Evolutionary conservation across 1,140 invertebrate species (phyloP).

Genomic region (Littorina saxatilis): DNA sequence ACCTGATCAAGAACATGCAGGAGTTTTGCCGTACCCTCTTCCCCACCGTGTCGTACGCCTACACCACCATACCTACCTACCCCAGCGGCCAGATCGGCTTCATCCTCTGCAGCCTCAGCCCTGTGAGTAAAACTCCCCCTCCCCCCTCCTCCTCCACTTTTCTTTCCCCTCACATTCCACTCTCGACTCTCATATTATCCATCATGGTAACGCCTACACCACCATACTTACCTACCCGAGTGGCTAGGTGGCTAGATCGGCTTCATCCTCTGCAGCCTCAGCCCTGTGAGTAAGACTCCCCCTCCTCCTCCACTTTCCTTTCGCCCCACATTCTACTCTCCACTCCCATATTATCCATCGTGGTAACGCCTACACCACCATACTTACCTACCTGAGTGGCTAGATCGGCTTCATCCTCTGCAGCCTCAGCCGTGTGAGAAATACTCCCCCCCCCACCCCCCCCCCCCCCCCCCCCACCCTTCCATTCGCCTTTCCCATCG

Average conservation of each 20-base stretch:
- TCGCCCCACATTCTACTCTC: neutral
- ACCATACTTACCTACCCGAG: neutral
- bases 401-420: neutral
- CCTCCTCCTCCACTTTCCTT: neutral
- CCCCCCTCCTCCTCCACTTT: neutral
- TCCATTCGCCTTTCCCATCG: neutral
- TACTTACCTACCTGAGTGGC: neutral
- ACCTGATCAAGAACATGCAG: conserved; percentile 86
- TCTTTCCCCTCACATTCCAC: neutral
- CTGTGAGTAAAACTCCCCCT: conserved; percentile 73
- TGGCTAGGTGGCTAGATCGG: neutral
- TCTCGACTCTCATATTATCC: neutral
- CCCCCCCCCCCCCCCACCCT: too few species aligned
- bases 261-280: neutral
- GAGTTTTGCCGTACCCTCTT: conserved; percentile 86
- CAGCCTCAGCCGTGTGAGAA: conserved; percentile 73
- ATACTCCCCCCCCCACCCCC: neutral
- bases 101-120: conserved; percentile 84
- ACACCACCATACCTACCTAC: conserved; percentile 93
- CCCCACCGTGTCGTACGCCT: conserved; percentile 86
- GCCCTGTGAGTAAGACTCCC: conserved; percentile 73
- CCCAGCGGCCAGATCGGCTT: conserved; percentile 97
- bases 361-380: neutral
- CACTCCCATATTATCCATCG: neutral
- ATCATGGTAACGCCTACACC: neutral